Evolutionary conservation across 2,113 vertebrate species (phyloP).

Genomic region (Lucifuga dentata): DNA sequence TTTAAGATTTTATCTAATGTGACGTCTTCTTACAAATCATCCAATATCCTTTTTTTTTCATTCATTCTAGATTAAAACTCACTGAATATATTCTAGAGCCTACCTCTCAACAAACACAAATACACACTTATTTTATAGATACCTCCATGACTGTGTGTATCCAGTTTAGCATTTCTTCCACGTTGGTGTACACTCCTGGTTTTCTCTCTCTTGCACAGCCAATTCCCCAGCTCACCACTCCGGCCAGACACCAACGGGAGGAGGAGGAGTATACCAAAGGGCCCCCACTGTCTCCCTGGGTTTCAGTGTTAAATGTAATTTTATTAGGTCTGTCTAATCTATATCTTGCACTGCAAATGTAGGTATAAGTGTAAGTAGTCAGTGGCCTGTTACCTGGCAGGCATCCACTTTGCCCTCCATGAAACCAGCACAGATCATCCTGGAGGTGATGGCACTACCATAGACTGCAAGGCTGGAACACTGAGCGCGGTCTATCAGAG

Average conservation of each 20-base stretch:
- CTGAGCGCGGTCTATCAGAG: slow-evolving; percentile 72
- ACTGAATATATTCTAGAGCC: too few relatives aligned
- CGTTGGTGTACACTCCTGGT: slow-evolving; percentile 88
- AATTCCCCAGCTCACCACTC: slow-evolving; percentile 93
- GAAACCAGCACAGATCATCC: slow-evolving; percentile 91
- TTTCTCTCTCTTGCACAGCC: slow-evolving; percentile 84
- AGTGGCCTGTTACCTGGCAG: slow-evolving; percentile 87
- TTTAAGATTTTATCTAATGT: too few relatives aligned
- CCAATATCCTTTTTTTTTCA: too few relatives aligned
- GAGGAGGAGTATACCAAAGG: slow-evolving; percentile 82
- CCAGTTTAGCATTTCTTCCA: slow-evolving; percentile 88
- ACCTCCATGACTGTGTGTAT: slow-evolving; percentile 85
- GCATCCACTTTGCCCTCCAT: slow-evolving; percentile 85
- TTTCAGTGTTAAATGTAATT: too few relatives aligned
- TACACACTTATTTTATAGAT: slow-evolving; percentile 7
- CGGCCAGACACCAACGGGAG: slow-evolving; percentile 83
- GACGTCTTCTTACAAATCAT: too few relatives aligned
- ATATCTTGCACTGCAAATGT: too few relatives aligned
- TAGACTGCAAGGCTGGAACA: slow-evolving; percentile 85
- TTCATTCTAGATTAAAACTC: too few relatives aligned
- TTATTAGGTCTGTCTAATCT: neutral
- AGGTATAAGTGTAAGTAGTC: neutral
- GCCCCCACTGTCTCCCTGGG: slow-evolving; percentile 94
- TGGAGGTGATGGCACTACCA: slow-evolving; percentile 76
- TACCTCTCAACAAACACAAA: neutral